Percentiles rank a stretch among this genome's conserved stretches.
These are phyloP conservation scores for Galaxias olidus DNA, from an alignment of 2,797 vertebrate genomes.

Conservation along the genomic window DNA sequence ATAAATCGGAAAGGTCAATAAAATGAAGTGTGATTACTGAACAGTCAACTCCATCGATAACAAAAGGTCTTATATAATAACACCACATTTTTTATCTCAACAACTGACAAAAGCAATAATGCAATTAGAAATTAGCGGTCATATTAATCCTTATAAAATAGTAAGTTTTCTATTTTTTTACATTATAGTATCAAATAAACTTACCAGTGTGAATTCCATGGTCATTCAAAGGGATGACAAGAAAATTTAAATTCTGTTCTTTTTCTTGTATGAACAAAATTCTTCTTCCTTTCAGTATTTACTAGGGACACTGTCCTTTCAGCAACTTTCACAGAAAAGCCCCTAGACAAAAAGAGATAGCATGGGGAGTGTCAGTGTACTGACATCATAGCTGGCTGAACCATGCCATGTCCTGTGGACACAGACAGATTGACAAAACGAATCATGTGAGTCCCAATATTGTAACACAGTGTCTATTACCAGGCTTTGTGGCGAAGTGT, in stretches of 20 bases:
- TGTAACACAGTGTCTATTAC: not conserved
- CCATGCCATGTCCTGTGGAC: not conserved
- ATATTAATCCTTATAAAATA: not conserved
- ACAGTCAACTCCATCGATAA: too few relatives aligned
- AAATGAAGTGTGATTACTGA: too few relatives aligned
- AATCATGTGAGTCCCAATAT: not conserved
- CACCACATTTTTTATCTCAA: too few relatives aligned
- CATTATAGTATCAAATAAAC: slow-evolving; percentile 20
- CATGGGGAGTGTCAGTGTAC: not conserved
- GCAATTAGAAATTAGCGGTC: too few relatives aligned
- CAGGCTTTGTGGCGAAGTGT: not conserved
- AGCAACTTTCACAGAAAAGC: not conserved
- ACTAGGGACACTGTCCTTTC: not conserved
- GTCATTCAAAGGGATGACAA: not conserved
- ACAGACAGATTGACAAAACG: not conserved
- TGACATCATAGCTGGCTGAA: not conserved
- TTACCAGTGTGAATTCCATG: slow-evolving; percentile 76
- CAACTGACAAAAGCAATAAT: too few relatives aligned
- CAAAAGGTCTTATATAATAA: too few relatives aligned
- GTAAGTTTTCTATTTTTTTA: not conserved
- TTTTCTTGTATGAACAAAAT: not conserved
- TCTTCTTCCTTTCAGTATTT: not conserved
- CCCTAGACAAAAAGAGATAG: not conserved
- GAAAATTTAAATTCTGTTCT: not conserved
- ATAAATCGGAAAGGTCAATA: too few relatives aligned